Percentiles rank a stretch among this genome's conserved stretches.
Conservation (phyloP, 2,888 invertebrate genomes). For the Drosophila nr. medialis region DNA sequence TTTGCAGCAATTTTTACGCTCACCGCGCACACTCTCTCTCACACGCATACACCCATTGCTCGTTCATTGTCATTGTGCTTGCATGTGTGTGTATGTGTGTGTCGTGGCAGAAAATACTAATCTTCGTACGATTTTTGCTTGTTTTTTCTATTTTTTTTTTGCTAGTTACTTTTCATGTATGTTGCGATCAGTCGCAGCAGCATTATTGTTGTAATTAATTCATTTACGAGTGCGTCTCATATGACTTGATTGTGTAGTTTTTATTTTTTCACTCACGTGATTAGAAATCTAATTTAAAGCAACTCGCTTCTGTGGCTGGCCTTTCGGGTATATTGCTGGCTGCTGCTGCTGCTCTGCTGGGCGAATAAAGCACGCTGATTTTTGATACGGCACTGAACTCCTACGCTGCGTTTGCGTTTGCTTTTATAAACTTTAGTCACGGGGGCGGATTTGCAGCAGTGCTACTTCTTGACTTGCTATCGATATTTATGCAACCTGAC, state of each 20-base stretch:
- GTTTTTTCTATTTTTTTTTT: slow-evolving; percentile 9
- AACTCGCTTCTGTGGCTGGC: slow-evolving; percentile 85
- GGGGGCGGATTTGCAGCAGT: slow-evolving; percentile 50
- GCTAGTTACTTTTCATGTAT: slow-evolving; percentile 10
- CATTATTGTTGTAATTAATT: slow-evolving; percentile 49
- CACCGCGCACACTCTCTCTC: slow-evolving; percentile 39
- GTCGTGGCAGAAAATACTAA: slow-evolving; percentile 64
- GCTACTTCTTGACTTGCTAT: slow-evolving; percentile 16
- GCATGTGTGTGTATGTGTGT: slow-evolving; percentile 50
- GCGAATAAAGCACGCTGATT: slow-evolving; percentile 68
- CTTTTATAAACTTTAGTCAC: slow-evolving; percentile 79
- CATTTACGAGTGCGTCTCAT: slow-evolving; percentile 67
- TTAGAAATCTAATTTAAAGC: slow-evolving; percentile 92
- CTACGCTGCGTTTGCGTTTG: slow-evolving; percentile 52
- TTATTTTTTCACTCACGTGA: slow-evolving; percentile 89
- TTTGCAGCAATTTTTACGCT: slow-evolving; percentile 31
- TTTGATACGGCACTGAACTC: slow-evolving; percentile 75
- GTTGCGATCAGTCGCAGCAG: slow-evolving; percentile 55
- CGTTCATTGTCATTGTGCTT: slow-evolving; percentile 50
- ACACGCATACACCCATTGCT: slow-evolving; percentile 8
- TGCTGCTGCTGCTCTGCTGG: slow-evolving; percentile 75
- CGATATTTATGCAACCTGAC: slow-evolving; percentile 14
- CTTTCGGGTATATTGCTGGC: slow-evolving; percentile 84
- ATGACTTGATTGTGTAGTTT: slow-evolving; percentile 46
- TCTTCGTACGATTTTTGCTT: slow-evolving; percentile 31